Conservation (phyloP, 2,888 invertebrate species). For the Limenitis camilla region DNA sequence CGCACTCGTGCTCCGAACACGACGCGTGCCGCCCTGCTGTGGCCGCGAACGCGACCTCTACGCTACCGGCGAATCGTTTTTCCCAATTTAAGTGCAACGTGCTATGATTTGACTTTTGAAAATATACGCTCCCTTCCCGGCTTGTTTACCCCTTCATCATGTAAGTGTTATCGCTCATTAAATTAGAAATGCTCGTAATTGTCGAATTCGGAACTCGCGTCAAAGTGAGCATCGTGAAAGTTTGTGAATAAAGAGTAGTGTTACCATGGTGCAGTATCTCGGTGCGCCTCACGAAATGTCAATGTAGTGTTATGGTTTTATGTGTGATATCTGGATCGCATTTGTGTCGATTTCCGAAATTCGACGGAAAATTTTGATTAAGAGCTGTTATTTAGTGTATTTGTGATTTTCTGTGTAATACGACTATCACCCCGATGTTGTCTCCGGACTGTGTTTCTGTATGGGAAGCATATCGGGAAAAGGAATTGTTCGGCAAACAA, state of each 20-base stretch:
- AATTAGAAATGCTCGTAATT: constrained; percentile 56
- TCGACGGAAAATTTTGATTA: constrained; percentile 58
- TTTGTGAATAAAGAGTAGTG: constrained; percentile 63
- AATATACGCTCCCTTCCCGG: constrained; percentile 67
- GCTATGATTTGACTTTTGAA: constrained; percentile 70
- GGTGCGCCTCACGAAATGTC: constrained; percentile 13
- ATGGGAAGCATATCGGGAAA: too few relatives aligned
- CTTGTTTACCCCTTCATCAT: constrained; percentile 73
- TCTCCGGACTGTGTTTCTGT: too few relatives aligned
- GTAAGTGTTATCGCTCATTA: constrained; percentile 70
- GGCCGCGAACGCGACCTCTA: constrained; percentile 77
- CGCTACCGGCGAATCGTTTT: constrained; percentile 73
- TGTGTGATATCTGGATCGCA: constrained; percentile 46
- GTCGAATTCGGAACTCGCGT: constrained; percentile 70
- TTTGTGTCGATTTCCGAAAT: constrained; percentile 63
- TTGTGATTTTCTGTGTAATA: constrained; percentile 33
- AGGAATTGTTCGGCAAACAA: too few relatives aligned
- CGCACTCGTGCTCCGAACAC: constrained; percentile 72
- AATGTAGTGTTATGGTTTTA: constrained; percentile 18
- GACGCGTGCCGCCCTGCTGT: constrained; percentile 73
- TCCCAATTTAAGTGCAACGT: constrained; percentile 69
- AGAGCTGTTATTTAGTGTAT: constrained; percentile 49
- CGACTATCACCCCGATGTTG: constrained; percentile 38
- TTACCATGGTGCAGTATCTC: constrained; percentile 15
- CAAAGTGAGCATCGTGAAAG: constrained; percentile 63